phyloP scores from a whole-genome alignment of 2,797 vertebrate species.

The Manis javanica region DNA sequence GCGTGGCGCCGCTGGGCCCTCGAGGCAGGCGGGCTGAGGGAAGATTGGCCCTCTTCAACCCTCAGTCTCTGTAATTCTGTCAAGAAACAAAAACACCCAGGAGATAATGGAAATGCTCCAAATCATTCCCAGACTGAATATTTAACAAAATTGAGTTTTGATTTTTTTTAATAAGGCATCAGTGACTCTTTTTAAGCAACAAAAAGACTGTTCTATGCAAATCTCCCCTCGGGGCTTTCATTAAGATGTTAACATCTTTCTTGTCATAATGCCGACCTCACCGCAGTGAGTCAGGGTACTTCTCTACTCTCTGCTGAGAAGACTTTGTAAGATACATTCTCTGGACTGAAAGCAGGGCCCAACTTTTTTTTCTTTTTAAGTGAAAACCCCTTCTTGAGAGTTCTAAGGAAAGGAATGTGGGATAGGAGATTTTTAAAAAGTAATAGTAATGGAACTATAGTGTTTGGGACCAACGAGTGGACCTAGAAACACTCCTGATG shows the following conservation, averaged over 20 bases:
- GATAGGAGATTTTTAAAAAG: background rate
- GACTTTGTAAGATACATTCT: slow-evolving; percentile 55
- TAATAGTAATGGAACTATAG: background rate
- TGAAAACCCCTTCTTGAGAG: background rate
- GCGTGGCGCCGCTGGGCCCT: fast-evolving
- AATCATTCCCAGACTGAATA: slow-evolving; percentile 67
- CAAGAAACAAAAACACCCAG: background rate
- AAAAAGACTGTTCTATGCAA: slow-evolving; percentile 73
- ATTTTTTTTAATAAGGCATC: slow-evolving; percentile 75
- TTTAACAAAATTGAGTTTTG: slow-evolving; percentile 68
- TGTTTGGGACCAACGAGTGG: background rate
- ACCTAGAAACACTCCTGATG: background rate
- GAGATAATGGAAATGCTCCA: slow-evolving; percentile 39
- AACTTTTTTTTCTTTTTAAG: background rate
- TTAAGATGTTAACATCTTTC: slow-evolving; percentile 76
- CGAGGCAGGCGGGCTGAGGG: background rate
- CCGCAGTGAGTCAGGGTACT: slow-evolving; percentile 58
- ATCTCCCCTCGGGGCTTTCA: slow-evolving; percentile 73
- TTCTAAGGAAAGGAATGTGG: background rate
- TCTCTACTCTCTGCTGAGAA: slow-evolving; percentile 64
- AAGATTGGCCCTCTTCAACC: background rate
- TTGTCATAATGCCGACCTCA: slow-evolving; percentile 79
- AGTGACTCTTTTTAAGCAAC: slow-evolving; percentile 72
- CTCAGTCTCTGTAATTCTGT: background rate
- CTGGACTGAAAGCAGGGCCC: slow-evolving; percentile 17